A percentile compares a stretch with the other conserved stretches of the same genome.
phyloP scores from a whole-genome alignment of 2,113 vertebrate species.

The Oryzias javanicus region DNA sequence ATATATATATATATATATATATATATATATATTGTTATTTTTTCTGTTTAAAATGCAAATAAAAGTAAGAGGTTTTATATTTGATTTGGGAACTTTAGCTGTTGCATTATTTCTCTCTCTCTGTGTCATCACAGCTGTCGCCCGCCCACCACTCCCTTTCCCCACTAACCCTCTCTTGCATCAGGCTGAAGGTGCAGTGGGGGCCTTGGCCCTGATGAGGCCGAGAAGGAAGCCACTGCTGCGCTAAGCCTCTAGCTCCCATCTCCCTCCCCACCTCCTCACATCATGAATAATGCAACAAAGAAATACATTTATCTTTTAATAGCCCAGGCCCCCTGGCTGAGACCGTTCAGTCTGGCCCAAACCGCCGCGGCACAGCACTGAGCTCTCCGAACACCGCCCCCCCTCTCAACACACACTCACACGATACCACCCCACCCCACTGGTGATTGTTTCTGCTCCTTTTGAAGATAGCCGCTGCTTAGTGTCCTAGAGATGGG shows the following conservation, averaged over 20 bases:
- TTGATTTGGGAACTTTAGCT: slow-evolving; percentile 45
- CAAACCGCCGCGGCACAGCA: slow-evolving; percentile 51
- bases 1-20: no score
- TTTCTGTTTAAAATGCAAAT: not conserved
- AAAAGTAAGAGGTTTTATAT: slow-evolving; percentile 14
- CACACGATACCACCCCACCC: slow-evolving; percentile 21
- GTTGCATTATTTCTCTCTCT: slow-evolving; percentile 58
- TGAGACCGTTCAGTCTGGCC: slow-evolving; percentile 66
- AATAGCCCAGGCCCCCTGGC: slow-evolving; percentile 74
- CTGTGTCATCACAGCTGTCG: slow-evolving; percentile 66
- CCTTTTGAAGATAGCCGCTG: slow-evolving; percentile 76
- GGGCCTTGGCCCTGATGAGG: slow-evolving; percentile 60
- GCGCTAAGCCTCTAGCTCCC: slow-evolving; percentile 77
- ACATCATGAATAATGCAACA: slow-evolving; percentile 81
- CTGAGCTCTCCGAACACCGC: slow-evolving; percentile 52
- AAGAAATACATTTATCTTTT: slow-evolving; percentile 84
- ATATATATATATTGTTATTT: not conserved
- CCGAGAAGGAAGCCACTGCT: slow-evolving; percentile 74
- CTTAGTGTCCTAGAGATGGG: slow-evolving; percentile 82
- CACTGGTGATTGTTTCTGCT: slow-evolving; percentile 72
- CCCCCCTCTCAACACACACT: not conserved
- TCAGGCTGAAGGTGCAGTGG: slow-evolving; percentile 62
- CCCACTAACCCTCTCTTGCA: slow-evolving; percentile 45
- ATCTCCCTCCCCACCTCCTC: slow-evolving; percentile 64
- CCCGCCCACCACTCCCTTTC: slow-evolving; percentile 19